Evolutionary conservation across 1,140 invertebrate genomes (phyloP).

Genomic region (Zaprionus inermis): DNA sequence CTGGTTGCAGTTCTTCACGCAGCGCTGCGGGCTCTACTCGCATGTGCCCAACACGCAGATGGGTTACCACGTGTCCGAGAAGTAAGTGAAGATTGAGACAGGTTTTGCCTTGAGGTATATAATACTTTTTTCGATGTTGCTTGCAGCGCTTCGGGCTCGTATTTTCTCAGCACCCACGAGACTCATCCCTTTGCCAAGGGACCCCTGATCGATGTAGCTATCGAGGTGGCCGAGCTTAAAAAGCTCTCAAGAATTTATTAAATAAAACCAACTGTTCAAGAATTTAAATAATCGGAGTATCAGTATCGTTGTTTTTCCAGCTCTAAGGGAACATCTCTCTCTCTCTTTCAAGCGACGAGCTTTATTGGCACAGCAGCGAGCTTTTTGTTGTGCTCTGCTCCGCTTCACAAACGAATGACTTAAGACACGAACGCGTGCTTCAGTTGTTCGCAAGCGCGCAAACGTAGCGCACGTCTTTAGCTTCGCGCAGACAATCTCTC

Average conservation of each 20-base stretch:
- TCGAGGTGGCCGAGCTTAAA: constrained; percentile 54
- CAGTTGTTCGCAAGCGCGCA: constrained; percentile 63
- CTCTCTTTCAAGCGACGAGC: no score
- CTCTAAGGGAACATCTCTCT: not conserved
- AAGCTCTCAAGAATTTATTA: not conserved
- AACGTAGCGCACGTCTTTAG: constrained; percentile 55
- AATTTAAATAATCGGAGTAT: no score
- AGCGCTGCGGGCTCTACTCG: constrained; percentile 59
- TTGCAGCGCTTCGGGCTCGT: constrained; percentile 66
- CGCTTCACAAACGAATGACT: constrained; percentile 65
- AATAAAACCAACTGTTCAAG: no score
- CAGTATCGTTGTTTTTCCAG: not conserved
- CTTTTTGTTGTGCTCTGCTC: constrained; percentile 34
- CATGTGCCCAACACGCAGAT: constrained; percentile 59
- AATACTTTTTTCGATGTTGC: not conserved
- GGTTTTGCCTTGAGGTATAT: not conserved
- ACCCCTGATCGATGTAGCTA: constrained; percentile 48
- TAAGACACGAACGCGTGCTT: constrained; percentile 54
- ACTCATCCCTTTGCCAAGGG: constrained; percentile 69
- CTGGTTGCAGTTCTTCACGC: constrained; percentile 67
- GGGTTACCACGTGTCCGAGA: constrained; percentile 71
- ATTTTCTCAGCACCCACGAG: constrained; percentile 69
- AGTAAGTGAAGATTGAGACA: constrained; percentile 25
- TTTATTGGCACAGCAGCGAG: constrained; percentile 27
- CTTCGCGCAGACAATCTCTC: not conserved